Base-by-base conservation (phyloP, 2,888 invertebrate species). In the Hydrotaea diabolus region DNA sequence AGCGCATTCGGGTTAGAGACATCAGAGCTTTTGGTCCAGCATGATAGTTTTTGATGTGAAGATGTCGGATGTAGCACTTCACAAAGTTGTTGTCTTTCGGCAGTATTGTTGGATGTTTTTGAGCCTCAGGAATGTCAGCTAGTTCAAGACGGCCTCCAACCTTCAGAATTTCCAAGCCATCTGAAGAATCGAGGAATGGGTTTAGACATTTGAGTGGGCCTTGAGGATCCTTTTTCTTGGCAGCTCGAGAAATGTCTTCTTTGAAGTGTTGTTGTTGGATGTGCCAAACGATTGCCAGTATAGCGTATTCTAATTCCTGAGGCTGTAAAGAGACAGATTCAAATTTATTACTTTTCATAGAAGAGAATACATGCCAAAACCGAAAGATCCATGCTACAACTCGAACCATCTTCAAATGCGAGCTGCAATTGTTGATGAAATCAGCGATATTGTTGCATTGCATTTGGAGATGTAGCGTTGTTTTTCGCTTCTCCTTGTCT, bases 91-190 rank as follows among this genome's bases (percentile, higher is more conserved):
- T 69, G 59, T 82, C 69, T 8, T 36, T 39, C 19, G 85, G 77
- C 23, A 85, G n/a, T 3, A 80, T 15, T 31, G 75, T n/a, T 2
- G 78, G 80, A 55, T 74, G 46, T 17, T 81, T 83, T 39, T 74
- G 71, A 43, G 23, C 43, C 9, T 77, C 49, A 4, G 73, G 19
- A 3, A 85, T 53, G 9, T 81, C 26, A 1, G 75, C 77, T 13
- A 76, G 31, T 21, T 78, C 77, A 4, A 83, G 39, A 2, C 83
- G 66, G 5, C 79, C 83, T 13, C 85, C 86, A 9, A 85, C 85
- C 31, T 85, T 86, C 0, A 85, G 43, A 15, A 83, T 17, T 13
- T 43, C 49, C 8, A 80, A 85, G 8, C 83, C 80, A 64, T 36
- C 15, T n/a, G 76, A 59, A 7, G 23, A 46, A 15, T 85, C 69